phyloP scores from a whole-genome alignment of 2,113 vertebrate genomes.

The Chamaetylas fuelleborni region DNA sequence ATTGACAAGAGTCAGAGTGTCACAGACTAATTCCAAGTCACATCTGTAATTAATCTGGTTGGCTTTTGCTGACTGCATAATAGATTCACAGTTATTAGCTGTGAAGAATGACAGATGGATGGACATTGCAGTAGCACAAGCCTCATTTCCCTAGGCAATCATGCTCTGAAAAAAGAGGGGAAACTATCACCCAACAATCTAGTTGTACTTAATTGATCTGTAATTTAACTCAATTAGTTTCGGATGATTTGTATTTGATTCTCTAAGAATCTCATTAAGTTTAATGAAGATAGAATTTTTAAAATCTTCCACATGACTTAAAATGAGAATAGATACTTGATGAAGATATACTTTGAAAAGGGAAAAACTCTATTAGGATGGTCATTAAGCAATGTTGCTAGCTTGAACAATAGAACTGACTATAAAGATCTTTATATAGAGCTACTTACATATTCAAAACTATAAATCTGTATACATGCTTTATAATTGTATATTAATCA shows the following conservation, averaged over 20 bases:
- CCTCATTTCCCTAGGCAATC: conserved; percentile 27
- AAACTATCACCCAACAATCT: neutral
- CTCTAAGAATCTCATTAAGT: conserved; percentile 28
- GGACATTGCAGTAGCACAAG: neutral
- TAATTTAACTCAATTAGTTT: conserved; percentile 52
- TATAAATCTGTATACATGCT: neutral
- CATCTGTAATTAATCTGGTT: conserved; percentile 24
- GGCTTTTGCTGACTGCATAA: conserved; percentile 21
- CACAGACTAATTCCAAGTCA: conserved; percentile 22
- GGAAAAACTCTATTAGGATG: neutral
- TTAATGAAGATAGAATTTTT: conserved; percentile 43
- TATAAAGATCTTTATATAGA: neutral
- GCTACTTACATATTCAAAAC: neutral
- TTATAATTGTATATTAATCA: neutral
- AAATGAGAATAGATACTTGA: conserved; percentile 25
- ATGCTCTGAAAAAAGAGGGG: neutral
- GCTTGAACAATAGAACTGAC: neutral
- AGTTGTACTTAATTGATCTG: conserved; percentile 14
- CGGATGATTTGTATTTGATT: conserved; percentile 34
- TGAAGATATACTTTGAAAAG: conserved; percentile 1
- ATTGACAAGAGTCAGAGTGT: neutral
- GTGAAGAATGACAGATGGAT: conserved; percentile 52
- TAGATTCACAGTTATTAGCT: conserved; percentile 28
- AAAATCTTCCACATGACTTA: neutral
- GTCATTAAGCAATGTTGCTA: neutral